Evolutionary conservation across 2,888 invertebrate genomes (phyloP).

Genomic region (Stramonita haemastoma): DNA sequence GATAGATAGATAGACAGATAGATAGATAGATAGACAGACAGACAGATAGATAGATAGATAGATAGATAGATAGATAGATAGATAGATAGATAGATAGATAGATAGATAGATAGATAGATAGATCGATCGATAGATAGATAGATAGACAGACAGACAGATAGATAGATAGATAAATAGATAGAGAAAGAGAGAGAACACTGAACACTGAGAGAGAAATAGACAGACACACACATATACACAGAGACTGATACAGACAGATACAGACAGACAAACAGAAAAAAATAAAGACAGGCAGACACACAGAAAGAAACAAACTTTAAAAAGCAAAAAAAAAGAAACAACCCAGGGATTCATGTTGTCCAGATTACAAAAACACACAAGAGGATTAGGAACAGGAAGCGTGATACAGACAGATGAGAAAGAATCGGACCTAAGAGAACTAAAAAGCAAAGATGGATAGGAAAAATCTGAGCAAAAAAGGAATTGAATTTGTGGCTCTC

Average conservation of each 20-base stretch:
- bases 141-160: too few species aligned
- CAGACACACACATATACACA: not conserved
- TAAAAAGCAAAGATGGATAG: too few species aligned
- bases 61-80: not conserved
- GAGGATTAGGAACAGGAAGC: too few species aligned
- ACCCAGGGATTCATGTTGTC: too few species aligned
- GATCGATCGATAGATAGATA: not conserved
- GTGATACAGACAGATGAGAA: too few species aligned
- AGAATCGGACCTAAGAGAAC: too few species aligned
- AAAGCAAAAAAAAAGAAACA: not conserved
- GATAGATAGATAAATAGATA: not conserved
- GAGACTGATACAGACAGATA: not conserved
- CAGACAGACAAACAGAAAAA: constrained; percentile 1
- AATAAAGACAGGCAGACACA: not conserved
- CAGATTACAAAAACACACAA: too few species aligned
- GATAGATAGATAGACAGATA: not conserved
- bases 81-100: not conserved
- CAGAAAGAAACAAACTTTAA: not conserved
- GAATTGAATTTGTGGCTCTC: not conserved
- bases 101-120: not conserved
- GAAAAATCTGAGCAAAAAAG: too few species aligned
- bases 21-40: not conserved
- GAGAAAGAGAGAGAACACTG: not conserved
- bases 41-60: not conserved
- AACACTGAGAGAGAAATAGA: not conserved